A percentile compares a stretch with the other conserved stretches of the same genome.
phyloP scores from a whole-genome alignment of 2,797 vertebrate genomes.

The Falco columbarius region DNA sequence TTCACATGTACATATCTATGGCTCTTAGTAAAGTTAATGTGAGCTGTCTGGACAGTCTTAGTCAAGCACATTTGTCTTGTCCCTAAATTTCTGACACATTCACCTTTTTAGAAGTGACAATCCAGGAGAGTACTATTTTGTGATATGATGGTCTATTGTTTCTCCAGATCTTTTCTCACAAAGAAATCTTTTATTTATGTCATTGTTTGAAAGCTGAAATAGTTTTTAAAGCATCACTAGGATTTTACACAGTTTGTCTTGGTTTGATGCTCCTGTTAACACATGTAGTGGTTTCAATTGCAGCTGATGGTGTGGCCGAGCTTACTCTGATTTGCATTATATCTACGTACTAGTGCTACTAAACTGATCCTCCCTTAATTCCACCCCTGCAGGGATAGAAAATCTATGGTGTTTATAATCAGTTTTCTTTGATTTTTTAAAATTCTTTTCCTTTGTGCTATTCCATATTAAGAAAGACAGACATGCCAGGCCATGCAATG shows the following conservation, averaged over 20 bases:
- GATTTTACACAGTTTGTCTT: background rate
- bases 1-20: background rate
- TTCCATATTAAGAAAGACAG: background rate
- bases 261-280: background rate
- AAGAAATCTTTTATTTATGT: background rate
- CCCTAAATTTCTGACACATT: background rate
- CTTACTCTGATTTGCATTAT: background rate
- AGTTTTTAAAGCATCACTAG: background rate
- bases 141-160: background rate
- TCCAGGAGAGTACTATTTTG: background rate
- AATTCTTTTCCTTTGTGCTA: background rate
- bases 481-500: background rate
- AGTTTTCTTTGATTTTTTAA: background rate
- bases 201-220: background rate
- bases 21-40: background rate
- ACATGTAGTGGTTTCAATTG: background rate
- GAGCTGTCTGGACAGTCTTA: background rate
- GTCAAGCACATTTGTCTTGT: background rate
- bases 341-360: background rate
- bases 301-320: background rate
- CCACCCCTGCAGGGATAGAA: background rate
- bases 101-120: background rate
- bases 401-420: background rate
- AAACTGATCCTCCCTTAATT: background rate
- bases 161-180: constrained; percentile 7